These are phyloP conservation scores for Eueremaeus valkanovi DNA, from an alignment of 2,888 invertebrate genomes.

Conservation along the genomic window DNA sequence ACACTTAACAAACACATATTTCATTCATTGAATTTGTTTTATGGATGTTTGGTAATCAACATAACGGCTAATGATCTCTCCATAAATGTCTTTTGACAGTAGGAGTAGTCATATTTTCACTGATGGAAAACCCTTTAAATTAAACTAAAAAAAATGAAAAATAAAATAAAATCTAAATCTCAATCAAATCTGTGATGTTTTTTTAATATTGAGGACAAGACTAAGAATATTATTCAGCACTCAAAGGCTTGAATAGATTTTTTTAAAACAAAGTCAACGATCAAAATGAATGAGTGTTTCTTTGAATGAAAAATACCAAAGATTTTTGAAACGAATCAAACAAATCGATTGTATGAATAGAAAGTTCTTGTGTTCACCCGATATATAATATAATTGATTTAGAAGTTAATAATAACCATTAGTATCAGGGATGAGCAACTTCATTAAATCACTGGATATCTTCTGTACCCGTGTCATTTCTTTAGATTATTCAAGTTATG, in stretches of 20 bases:
- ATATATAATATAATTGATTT: not conserved
- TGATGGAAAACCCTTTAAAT: not conserved
- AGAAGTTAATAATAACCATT: constrained; percentile 9
- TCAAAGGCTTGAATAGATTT: not conserved
- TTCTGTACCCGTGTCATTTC: too few species aligned
- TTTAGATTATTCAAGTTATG: too few species aligned
- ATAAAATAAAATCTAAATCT: not conserved
- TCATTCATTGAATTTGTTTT: not conserved
- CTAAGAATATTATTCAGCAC: not conserved
- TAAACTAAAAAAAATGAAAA: not conserved
- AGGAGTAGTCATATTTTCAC: not conserved
- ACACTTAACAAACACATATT: not conserved
- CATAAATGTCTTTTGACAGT: not conserved
- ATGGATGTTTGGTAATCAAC: not conserved
- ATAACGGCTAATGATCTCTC: not conserved
- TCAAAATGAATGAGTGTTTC: not conserved
- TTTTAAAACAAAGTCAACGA: not conserved
- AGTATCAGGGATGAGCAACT: too few species aligned
- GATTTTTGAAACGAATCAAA: not conserved
- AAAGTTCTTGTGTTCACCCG: not conserved
- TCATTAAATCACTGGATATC: too few species aligned
- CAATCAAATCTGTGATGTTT: not conserved
- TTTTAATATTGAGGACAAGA: constrained; percentile 4
- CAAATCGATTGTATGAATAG: not conserved
- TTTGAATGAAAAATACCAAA: not conserved